Conservation (phyloP, 2,113 vertebrate genomes). For the Grus americana region DNA sequence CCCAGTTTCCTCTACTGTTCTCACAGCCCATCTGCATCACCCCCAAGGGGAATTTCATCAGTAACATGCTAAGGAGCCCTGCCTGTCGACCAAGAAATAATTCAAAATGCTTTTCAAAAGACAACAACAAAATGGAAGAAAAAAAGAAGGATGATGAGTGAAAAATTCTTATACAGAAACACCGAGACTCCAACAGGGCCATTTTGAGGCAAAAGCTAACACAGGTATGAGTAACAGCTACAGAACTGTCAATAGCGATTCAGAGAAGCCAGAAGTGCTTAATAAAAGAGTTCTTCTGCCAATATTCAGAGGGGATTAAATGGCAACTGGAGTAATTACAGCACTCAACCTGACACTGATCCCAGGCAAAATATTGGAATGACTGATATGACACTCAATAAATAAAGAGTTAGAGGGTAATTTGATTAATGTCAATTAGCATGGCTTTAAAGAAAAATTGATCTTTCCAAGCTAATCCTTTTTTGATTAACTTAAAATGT, state of each 20-base stretch:
- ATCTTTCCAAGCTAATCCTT: slow-evolving; percentile 44
- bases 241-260: neutral
- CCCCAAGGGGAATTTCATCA: neutral
- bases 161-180: neutral
- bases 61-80: neutral
- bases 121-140: neutral
- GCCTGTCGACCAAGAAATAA: neutral
- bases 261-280: neutral
- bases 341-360: slow-evolving; percentile 21
- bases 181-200: neutral
- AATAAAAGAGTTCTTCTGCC: slow-evolving; percentile 8
- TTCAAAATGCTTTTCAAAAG: neutral
- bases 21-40: neutral
- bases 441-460: slow-evolving; percentile 55
- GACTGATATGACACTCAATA: slow-evolving; percentile 37
- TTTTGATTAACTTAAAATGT: slow-evolving; percentile 47
- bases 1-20: neutral
- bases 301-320: slow-evolving; percentile 48
- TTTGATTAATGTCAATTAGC: slow-evolving; percentile 60
- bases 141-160: neutral
- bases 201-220: neutral
- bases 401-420: slow-evolving; percentile 44
- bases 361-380: slow-evolving; percentile 30
- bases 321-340: slow-evolving; percentile 42
- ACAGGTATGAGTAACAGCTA: neutral